A percentile compares a stretch with the other conserved stretches of the same genome.
Evolutionary conservation across 2,113 vertebrate genomes (phyloP).

Genomic region (Orthochromis malagaraziensis): DNA sequence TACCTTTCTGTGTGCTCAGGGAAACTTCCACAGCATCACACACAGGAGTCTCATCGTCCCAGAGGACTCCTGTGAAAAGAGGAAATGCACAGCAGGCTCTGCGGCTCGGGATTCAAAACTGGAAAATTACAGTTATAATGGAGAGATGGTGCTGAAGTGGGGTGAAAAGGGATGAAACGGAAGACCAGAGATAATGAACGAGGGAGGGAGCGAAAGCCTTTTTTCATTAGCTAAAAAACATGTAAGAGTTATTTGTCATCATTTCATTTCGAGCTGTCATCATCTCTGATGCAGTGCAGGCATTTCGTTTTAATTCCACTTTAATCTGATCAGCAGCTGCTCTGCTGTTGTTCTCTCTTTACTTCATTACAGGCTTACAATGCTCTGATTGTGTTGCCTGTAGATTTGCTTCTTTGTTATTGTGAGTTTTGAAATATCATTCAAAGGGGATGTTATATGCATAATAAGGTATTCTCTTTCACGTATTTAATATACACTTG

Average conservation of each 20-base stretch:
- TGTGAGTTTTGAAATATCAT: not conserved
- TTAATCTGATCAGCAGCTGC: conserved; percentile 49
- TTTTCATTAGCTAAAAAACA: not conserved
- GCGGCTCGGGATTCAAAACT: not conserved
- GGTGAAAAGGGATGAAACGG: not conserved
- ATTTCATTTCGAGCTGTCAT: conserved; percentile 15
- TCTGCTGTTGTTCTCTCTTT: conserved; percentile 13
- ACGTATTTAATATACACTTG: not conserved
- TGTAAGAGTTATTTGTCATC: conserved; percentile 19
- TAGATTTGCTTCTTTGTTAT: not conserved
- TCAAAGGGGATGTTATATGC: not conserved
- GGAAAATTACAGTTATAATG: conserved; percentile 22
- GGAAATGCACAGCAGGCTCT: not conserved
- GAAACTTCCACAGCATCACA: not conserved
- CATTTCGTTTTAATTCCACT: conserved; percentile 46
- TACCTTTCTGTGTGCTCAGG: not conserved
- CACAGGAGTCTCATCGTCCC: not conserved
- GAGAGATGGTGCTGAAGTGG: not conserved
- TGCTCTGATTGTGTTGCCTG: not conserved
- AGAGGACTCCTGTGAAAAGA: not conserved
- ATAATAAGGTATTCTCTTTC: not conserved
- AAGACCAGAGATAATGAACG: conserved; percentile 20
- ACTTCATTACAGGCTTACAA: not conserved
- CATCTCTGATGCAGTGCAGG: conserved; percentile 12
- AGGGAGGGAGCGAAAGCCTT: not conserved